Conservation (phyloP, 2,113 vertebrate genomes). For the Semnornis frantzii region DNA sequence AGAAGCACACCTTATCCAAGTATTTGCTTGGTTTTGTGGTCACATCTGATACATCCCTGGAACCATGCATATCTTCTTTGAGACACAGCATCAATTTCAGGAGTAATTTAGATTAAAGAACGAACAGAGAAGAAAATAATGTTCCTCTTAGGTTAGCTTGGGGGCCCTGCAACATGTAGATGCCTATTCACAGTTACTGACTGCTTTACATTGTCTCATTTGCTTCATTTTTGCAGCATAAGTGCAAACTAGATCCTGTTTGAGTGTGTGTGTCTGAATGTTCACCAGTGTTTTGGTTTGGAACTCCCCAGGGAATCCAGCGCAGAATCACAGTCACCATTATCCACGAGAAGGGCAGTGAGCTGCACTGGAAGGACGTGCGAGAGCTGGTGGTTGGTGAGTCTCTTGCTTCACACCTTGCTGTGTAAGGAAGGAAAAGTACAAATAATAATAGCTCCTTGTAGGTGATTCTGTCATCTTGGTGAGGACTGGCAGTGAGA, state of each 20-base stretch:
- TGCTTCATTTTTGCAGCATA: neutral
- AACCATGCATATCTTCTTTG: neutral
- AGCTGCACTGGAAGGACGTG: conserved; percentile 98
- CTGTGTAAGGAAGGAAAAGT: neutral
- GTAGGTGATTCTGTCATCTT: neutral
- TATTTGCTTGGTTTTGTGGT: neutral
- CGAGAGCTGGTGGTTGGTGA: conserved; percentile 96
- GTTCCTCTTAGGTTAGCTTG: neutral
- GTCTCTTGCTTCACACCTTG: conserved; percentile 34
- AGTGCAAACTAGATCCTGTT: neutral
- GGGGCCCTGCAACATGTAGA: neutral
- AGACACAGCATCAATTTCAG: neutral
- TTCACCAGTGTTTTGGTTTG: neutral
- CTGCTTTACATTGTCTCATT: neutral
- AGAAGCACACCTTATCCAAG: neutral
- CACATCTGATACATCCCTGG: neutral
- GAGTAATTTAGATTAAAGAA: neutral
- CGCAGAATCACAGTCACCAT: conserved; percentile 95
- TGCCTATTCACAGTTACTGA: neutral
- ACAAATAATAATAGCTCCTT: neutral
- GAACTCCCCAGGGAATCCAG: conserved; percentile 89
- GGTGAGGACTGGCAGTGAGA: neutral
- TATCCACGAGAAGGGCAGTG: conserved; percentile 95
- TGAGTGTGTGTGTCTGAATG: neutral
- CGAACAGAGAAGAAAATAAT: neutral